A percentile compares a stretch with the other conserved stretches of the same genome.
phyloP scores from a whole-genome alignment of 1,140 invertebrate genomes.

The Galleria mellonella region DNA sequence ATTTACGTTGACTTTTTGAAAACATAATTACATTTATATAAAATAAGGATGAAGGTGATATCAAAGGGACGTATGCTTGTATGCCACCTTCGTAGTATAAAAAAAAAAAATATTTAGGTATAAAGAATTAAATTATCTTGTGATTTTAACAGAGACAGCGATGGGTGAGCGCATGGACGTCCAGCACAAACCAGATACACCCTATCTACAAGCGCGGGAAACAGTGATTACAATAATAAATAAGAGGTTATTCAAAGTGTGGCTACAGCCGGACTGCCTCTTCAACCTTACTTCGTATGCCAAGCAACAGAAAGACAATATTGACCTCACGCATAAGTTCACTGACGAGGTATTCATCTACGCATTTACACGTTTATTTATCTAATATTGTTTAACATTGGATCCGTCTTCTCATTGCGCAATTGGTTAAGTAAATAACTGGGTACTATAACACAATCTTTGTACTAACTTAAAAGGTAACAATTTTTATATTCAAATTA shows the following conservation, averaged over 20 bases:
- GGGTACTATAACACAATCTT: too few species aligned
- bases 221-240: constrained; percentile 45
- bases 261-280: constrained; percentile 47
- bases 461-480: neutral
- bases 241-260: constrained; percentile 46
- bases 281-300: constrained; percentile 42
- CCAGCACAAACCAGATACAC: constrained; percentile 36
- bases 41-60: too few species aligned
- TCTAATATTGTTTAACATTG: too few species aligned
- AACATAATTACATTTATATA: too few species aligned
- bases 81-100: too few species aligned
- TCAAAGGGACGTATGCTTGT: too few species aligned
- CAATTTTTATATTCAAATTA: neutral
- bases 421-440: too few species aligned
- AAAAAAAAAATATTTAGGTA: too few species aligned
- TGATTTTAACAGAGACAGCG: constrained; percentile 33
- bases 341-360: constrained; percentile 33
- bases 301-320: constrained; percentile 38
- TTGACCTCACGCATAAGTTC: constrained; percentile 39
- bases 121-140: too few species aligned
- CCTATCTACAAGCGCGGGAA: constrained; percentile 41
- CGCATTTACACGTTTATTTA: neutral
- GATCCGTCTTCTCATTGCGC: too few species aligned
- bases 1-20: too few species aligned
- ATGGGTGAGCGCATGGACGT: constrained; percentile 52